These are phyloP conservation scores for Lordiphosa stackelbergi DNA, from an alignment of 1,140 invertebrate genomes.

Conservation along the genomic window DNA sequence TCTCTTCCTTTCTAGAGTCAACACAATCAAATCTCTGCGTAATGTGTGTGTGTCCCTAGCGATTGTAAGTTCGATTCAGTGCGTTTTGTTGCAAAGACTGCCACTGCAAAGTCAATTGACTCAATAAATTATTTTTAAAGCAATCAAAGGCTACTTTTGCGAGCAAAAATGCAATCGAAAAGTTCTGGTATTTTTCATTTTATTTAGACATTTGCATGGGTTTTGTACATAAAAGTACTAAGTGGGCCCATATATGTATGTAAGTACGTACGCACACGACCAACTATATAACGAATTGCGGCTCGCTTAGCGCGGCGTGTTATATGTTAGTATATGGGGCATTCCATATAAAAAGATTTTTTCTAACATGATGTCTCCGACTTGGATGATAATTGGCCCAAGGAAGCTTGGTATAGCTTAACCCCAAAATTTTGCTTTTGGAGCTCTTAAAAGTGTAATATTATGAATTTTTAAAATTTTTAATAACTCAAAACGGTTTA, in stretches of 20 bases:
- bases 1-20: slow-evolving; percentile 44
- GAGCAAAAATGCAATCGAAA: slow-evolving; percentile 59
- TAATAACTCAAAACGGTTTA: too few relatives aligned
- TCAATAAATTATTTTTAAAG: slow-evolving; percentile 76
- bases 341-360: too few relatives aligned
- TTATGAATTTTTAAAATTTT: too few relatives aligned
- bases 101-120: slow-evolving; percentile 70
- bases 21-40: slow-evolving; percentile 42
- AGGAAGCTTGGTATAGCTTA: too few relatives aligned
- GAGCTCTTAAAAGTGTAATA: too few relatives aligned
- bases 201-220: slow-evolving; percentile 11
- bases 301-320: too few relatives aligned
- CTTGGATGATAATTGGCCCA: too few relatives aligned
- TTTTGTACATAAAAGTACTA: slow-evolving; percentile 14
- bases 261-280: not conserved
- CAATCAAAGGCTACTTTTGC: slow-evolving; percentile 64
- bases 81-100: slow-evolving; percentile 64
- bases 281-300: too few relatives aligned
- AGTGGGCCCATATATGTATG: slow-evolving; percentile 5
- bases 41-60: slow-evolving; percentile 27
- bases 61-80: slow-evolving; percentile 68
- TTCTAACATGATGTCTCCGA: too few relatives aligned
- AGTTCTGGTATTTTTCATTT: slow-evolving; percentile 36
- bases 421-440: too few relatives aligned
- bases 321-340: too few relatives aligned